Base-by-base conservation (phyloP, 2,888 invertebrate species). In the Drosophila robusta region DNA sequence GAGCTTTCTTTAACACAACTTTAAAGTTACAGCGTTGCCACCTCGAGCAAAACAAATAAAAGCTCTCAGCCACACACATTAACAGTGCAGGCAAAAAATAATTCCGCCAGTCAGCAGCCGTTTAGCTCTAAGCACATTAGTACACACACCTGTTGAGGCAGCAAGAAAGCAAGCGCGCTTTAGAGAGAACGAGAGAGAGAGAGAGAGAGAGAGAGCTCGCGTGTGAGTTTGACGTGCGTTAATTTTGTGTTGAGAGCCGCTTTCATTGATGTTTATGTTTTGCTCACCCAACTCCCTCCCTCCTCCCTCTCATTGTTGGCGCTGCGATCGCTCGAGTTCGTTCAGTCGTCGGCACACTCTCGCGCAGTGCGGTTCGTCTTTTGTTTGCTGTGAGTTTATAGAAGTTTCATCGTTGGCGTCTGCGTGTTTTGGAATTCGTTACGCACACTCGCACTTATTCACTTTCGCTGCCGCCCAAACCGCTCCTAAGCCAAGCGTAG, bases 281-380 rank as follows among this genome's bases (percentile, higher is more conserved):
- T 24, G 14, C 34, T 24, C 11, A 16, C 3, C n/a, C 18, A 6
- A 22, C 58, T 45, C 29, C 42, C 65, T 52, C 8, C 46, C 46
- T 36, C 32, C 14, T 29, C 24, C 32, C 14, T 29, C 24, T 4
- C 49, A 55, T 57, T 44, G 38, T 39, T 65, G 39, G 26, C 41
- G 16, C 5, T 1, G n/a, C 70, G 79, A 78, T 85, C 79, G 52
- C 51, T 24, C 64, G 11, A 54, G 16, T 47, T 50, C 11, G 36
- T 22, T 78, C 77, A 87, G 85, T 87, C 49, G 63, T 44, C 57
- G 65, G 64, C 60, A 50, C 61, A 52, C 62, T 66, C 64, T 81
- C 69, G 55, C 26, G 51, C 18, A 18, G 52, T 42, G 34, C 50
- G 61, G 77, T 61, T 42, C 29, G 56, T 39, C 4, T 41, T 61